Evolutionary conservation across 2,797 vertebrate genomes (phyloP).

Genomic region (Spinibarbus caldwelli): DNA sequence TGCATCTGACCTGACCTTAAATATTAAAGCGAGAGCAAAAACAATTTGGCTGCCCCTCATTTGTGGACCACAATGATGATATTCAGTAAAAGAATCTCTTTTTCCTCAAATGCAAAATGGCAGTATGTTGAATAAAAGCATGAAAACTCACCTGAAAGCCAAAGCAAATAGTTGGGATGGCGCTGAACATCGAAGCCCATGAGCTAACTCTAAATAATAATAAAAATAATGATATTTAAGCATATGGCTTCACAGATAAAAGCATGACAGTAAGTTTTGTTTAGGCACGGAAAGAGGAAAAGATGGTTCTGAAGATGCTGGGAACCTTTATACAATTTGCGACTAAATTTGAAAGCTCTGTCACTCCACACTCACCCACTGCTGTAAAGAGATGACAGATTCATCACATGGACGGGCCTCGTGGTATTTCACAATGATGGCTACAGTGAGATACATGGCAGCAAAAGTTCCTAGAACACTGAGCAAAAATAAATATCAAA

Average conservation of each 20-base stretch:
- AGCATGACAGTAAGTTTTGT: neutral
- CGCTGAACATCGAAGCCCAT: slow-evolving; percentile 87
- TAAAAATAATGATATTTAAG: neutral
- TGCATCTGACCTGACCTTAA: slow-evolving; percentile 12
- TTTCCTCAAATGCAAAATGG: neutral
- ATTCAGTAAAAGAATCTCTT: neutral
- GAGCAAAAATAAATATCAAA: slow-evolving; percentile 29
- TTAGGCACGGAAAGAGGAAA: neutral
- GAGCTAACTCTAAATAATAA: slow-evolving; percentile 75
- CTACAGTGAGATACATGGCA: slow-evolving; percentile 87
- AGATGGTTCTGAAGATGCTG: neutral
- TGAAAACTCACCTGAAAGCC: slow-evolving; percentile 89
- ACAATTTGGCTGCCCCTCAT: neutral
- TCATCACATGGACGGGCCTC: slow-evolving; percentile 62
- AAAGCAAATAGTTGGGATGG: slow-evolving; percentile 95
- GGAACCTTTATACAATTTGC: neutral
- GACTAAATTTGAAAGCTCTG: neutral
- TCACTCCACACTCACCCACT: slow-evolving; percentile 74
- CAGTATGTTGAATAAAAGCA: neutral
- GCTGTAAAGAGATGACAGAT: slow-evolving; percentile 58
- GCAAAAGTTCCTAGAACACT: slow-evolving; percentile 92
- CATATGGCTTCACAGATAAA: neutral
- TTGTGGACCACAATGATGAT: slow-evolving; percentile 4
- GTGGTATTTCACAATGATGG: slow-evolving; percentile 86
- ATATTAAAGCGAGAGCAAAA: slow-evolving; percentile 36